phyloP scores from a whole-genome alignment of 2,888 invertebrate species.

The Phalera bucephala region DNA sequence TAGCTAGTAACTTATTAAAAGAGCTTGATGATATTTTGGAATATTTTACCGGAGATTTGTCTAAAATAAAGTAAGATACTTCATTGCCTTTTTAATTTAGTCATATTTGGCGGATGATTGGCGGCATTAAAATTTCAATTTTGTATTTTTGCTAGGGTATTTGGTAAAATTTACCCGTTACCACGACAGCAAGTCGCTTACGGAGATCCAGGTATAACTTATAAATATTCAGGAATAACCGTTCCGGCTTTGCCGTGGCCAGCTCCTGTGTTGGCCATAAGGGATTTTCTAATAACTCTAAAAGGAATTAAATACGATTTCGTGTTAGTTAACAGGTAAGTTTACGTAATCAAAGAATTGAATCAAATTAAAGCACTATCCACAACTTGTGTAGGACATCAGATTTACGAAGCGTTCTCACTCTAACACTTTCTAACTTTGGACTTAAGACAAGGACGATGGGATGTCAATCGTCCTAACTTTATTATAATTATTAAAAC shows the following conservation, averaged over 20 bases:
- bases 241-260: constrained; percentile 86
- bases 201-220: constrained; percentile 85
- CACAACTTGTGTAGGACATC: no score
- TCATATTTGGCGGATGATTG: no score
- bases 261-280: constrained; percentile 69
- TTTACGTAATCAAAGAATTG: constrained; percentile 7
- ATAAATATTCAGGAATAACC: constrained; percentile 85
- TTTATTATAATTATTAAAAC: no score
- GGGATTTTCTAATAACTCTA: constrained; percentile 72
- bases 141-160: constrained; percentile 65
- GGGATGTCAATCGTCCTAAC: no score
- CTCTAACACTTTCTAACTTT: no score
- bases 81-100: not conserved
- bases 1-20: constrained; percentile 72
- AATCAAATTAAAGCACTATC: no score
- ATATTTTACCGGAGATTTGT: constrained; percentile 85
- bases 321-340: constrained; percentile 85
- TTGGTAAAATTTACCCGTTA: constrained; percentile 86
- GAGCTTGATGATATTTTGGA: constrained; percentile 80
- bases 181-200: constrained; percentile 88
- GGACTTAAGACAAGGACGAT: no score
- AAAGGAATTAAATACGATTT: constrained; percentile 85
- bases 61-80: constrained; percentile 75
- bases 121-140: not conserved
- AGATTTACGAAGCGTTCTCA: no score